These are phyloP conservation scores for Leistus spinibarbis DNA, from an alignment of 2,888 invertebrate species.

Conservation along the genomic window DNA sequence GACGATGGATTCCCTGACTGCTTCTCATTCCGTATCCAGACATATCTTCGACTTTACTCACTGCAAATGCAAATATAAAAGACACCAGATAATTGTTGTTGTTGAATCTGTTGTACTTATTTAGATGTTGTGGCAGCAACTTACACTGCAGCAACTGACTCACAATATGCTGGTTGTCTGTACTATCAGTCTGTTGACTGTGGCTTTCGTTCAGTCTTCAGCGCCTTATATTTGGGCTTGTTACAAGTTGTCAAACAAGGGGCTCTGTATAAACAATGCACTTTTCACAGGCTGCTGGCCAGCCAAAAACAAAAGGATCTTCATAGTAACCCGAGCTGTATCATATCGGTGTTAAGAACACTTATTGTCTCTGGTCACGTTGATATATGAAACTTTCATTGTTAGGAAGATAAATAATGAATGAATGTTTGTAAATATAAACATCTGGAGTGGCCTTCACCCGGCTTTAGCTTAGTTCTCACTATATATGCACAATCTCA, in stretches of 20 bases:
- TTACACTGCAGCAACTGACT: not conserved
- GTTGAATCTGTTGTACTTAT: slow-evolving; percentile 10
- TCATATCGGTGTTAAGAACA: not conserved
- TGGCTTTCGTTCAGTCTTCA: not conserved
- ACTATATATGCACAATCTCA: too few species aligned
- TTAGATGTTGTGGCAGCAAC: not conserved
- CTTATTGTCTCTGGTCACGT: not conserved
- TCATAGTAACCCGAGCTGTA: not conserved
- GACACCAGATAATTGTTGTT: not conserved
- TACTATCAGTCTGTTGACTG: slow-evolving; percentile 19
- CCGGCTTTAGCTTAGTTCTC: too few species aligned
- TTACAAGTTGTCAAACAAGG: slow-evolving; percentile 17
- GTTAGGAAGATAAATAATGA: not conserved
- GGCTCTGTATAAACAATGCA: slow-evolving; percentile 14
- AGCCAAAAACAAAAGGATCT: slow-evolving; percentile 26
- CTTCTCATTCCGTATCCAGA: slow-evolving; percentile 33
- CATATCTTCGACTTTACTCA: slow-evolving; percentile 6
- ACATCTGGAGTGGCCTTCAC: too few species aligned
- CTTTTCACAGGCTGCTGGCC: slow-evolving; percentile 18
- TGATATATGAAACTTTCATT: not conserved
- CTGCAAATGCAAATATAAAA: not conserved
- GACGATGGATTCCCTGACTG: slow-evolving; percentile 20
- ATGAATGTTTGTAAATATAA: not conserved
- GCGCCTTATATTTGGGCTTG: slow-evolving; percentile 13
- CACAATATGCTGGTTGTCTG: slow-evolving; percentile 1